A percentile compares a stretch with the other conserved stretches of the same genome.
These are phyloP conservation scores for Plebejus argus DNA, from an alignment of 2,888 invertebrate genomes.

Conservation along the genomic window DNA sequence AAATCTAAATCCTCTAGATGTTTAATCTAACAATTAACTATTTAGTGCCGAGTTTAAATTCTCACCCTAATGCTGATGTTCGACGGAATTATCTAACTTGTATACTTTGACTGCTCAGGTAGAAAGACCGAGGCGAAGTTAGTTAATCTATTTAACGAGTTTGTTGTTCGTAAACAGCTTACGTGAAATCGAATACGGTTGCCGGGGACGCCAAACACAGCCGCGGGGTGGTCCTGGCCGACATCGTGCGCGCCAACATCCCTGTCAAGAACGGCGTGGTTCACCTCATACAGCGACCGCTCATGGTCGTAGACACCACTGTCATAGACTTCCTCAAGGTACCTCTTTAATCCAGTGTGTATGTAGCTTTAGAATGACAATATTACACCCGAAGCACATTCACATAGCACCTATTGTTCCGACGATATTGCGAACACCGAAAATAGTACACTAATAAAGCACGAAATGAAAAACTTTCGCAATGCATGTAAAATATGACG, in stretches of 20 bases:
- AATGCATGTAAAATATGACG: constrained; percentile 16
- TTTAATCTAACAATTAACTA: background rate
- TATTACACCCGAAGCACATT: constrained; percentile 12
- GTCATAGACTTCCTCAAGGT: constrained; percentile 93
- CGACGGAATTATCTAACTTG: constrained; percentile 1
- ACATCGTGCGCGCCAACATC: constrained; percentile 93
- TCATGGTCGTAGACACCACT: constrained; percentile 95
- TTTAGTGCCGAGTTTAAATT: background rate
- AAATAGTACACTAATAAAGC: constrained; percentile 1
- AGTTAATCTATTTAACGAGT: constrained; percentile 23
- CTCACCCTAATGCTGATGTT: background rate
- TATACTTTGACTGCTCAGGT: constrained; percentile 10
- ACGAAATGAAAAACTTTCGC: constrained; percentile 24
- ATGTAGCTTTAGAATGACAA: background rate
- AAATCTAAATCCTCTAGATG: background rate
- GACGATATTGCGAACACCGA: constrained; percentile 13
- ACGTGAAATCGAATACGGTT: constrained; percentile 92
- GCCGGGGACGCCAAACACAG: constrained; percentile 89
- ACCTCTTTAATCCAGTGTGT: constrained; percentile 39
- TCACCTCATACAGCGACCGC: constrained; percentile 93
- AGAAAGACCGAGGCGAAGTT: constrained; percentile 12
- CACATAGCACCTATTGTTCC: constrained; percentile 7
- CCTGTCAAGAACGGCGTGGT: constrained; percentile 96
- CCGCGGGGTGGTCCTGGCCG: constrained; percentile 91
- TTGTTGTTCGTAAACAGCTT: constrained; percentile 77